Percentiles rank a stretch among this genome's conserved stretches.
These are phyloP conservation scores for Tokudaia muenninki DNA, from an alignment of 2,797 vertebrate genomes.

Conservation along the genomic window DNA sequence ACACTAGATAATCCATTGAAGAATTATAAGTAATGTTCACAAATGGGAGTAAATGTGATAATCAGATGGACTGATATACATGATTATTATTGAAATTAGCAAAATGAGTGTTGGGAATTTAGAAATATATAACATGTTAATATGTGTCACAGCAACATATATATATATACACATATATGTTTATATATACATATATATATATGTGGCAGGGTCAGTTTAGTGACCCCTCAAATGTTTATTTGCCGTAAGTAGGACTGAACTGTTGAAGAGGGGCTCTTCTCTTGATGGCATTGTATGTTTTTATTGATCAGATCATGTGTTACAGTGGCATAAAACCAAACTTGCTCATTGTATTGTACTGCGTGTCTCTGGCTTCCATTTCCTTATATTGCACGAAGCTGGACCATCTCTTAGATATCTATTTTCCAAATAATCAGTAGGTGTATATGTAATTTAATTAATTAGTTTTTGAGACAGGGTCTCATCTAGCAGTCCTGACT, in stretches of 20 bases:
- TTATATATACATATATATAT: too few relatives aligned
- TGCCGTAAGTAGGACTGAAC: not conserved
- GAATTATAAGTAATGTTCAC: not conserved
- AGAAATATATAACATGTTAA: not conserved
- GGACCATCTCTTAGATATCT: not conserved
- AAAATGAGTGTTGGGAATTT: constrained; percentile 36
- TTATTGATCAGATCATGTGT: not conserved
- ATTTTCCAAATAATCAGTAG: not conserved
- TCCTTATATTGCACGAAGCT: not conserved
- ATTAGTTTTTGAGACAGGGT: not conserved
- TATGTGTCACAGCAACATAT: too few relatives aligned
- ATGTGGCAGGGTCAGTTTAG: not conserved
- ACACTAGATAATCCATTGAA: not conserved
- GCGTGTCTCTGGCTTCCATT: not conserved
- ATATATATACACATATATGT: too few relatives aligned
- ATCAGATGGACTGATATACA: not conserved
- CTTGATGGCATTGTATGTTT: not conserved
- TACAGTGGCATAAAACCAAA: not conserved
- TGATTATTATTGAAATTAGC: constrained; percentile 34
- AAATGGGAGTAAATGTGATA: not conserved
- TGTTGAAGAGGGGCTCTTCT: not conserved
- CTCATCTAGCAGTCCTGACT: not conserved
- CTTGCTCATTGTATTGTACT: not conserved
- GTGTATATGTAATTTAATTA: not conserved
- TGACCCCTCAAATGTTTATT: not conserved